Evolutionary conservation across 2,797 vertebrate species (phyloP).

Genomic region (Pseudochirops cupreus): DNA sequence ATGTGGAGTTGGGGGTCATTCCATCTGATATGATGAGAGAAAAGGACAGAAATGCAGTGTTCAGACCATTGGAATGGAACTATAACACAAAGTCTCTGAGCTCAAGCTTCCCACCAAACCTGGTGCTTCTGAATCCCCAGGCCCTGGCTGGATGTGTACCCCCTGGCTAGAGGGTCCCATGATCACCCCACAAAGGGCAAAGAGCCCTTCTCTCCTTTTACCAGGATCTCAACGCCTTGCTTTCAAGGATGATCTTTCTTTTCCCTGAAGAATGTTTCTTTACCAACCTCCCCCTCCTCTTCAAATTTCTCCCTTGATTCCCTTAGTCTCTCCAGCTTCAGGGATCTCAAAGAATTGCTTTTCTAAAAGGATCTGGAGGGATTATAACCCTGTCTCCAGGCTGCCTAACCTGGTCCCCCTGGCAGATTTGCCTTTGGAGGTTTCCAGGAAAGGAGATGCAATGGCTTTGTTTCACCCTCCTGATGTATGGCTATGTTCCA

Average conservation of each 20-base stretch:
- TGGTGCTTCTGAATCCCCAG: not conserved
- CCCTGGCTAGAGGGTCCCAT: not conserved
- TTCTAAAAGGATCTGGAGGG: not conserved
- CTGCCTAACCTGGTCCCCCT: not conserved
- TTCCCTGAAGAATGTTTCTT: not conserved
- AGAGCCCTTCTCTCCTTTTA: not conserved
- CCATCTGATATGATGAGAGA: not conserved
- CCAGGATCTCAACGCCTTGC: not conserved
- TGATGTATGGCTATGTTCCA: not conserved
- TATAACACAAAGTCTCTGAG: not conserved
- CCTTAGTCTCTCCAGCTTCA: not conserved
- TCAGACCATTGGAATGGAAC: not conserved
- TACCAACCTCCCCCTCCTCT: not conserved
- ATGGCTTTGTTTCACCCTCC: not conserved
- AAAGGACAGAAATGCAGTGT: not conserved
- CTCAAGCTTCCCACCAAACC: not conserved
- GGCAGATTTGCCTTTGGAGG: conserved; percentile 20
- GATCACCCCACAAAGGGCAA: not conserved
- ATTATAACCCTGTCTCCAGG: conserved; percentile 17
- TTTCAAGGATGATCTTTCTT: not conserved
- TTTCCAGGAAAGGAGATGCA: not conserved
- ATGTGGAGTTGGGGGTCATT: not conserved
- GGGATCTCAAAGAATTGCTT: not conserved
- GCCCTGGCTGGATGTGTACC: not conserved
- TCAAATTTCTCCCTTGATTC: not conserved